These are phyloP conservation scores for Chrysomallon squamiferum DNA, from an alignment of 1,140 invertebrate genomes.

Conservation along the genomic window DNA sequence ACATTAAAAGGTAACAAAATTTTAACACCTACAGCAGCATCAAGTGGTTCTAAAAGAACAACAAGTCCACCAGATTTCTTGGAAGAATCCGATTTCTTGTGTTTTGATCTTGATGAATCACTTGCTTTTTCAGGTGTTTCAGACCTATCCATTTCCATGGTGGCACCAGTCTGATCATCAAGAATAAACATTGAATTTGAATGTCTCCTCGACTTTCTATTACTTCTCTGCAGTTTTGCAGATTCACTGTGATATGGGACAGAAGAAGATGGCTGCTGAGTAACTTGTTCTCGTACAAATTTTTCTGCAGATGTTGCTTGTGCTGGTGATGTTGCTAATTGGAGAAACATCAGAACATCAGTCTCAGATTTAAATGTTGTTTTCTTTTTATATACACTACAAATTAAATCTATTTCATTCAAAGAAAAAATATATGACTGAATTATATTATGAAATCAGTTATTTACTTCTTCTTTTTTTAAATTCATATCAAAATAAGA, in stretches of 20 bases:
- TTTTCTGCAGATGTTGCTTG: slow-evolving; percentile 43
- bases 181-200: slow-evolving; percentile 8
- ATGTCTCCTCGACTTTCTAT: slow-evolving; percentile 2
- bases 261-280: slow-evolving; percentile 17
- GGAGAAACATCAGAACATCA: too few species aligned
- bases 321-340: slow-evolving; percentile 42
- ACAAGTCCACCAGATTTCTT: too few species aligned
- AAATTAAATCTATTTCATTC: neutral
- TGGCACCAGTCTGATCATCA: too few species aligned
- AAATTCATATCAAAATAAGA: too few species aligned
- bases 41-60: too few species aligned
- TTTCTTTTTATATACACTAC: neutral
- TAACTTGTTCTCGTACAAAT: slow-evolving; percentile 19
- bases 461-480: too few species aligned
- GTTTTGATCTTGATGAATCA: too few species aligned
- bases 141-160: too few species aligned
- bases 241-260: neutral
- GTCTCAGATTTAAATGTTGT: neutral
- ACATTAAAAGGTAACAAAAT: neutral
- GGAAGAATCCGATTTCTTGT: too few species aligned
- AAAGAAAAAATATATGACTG: neutral
- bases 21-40: too few species aligned
- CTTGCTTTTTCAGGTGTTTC: too few species aligned
- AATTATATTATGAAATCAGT: too few species aligned
- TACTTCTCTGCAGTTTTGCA: neutral